Base-by-base conservation (phyloP, 2,888 invertebrate genomes). In the Ophioninae sp. region DNA sequence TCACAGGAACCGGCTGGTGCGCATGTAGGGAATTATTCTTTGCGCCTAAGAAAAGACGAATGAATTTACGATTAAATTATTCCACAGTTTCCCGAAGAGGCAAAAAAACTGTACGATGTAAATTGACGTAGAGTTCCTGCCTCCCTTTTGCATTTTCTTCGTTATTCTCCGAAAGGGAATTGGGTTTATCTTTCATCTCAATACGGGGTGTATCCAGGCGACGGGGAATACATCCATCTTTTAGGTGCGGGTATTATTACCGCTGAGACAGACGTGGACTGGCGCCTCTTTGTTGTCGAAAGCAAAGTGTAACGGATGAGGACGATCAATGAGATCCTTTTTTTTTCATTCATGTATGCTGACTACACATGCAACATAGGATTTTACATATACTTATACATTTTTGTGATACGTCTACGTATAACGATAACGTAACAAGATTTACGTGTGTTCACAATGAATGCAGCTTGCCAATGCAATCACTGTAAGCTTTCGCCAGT, bases 111-210 rank as follows among this genome's bases (percentile, higher is more conserved):
- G 51, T 51, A 75, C 37, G 8, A 0, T 37, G 9, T 13, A 23
- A 6, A 63, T 23, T 39, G 37, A 20, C 41, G 51, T n/a, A 20
- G 20, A 44, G 37, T 69, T 68, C 41, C 75, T 65, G 13, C 51
- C 51, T 13, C 69, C 41, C 39, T 58, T 44, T 22, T 58, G 41
- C 61, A 63, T 23, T 56, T 81, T 72, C 65, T 67, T 76, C 41
- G 51, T 51, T 22, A 8, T 65, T 17, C 59, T 71, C 17, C 23
- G 44, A 22, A 59, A 75, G 44, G 37, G 76, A 72, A 71, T 64
- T 56, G n/a, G 64, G 71, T 76, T 81, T 65, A 63, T 76, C 71
- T 80, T 81, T 81, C 71, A 76, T 76, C 59, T 58, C 59, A 22
- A 68, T 69, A 51, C 37, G 61, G 44, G 37, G 20, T 68, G 44